These are phyloP conservation scores for Graptemys geographica DNA, from an alignment of 2,797 vertebrate genomes.

Conservation along the genomic window DNA sequence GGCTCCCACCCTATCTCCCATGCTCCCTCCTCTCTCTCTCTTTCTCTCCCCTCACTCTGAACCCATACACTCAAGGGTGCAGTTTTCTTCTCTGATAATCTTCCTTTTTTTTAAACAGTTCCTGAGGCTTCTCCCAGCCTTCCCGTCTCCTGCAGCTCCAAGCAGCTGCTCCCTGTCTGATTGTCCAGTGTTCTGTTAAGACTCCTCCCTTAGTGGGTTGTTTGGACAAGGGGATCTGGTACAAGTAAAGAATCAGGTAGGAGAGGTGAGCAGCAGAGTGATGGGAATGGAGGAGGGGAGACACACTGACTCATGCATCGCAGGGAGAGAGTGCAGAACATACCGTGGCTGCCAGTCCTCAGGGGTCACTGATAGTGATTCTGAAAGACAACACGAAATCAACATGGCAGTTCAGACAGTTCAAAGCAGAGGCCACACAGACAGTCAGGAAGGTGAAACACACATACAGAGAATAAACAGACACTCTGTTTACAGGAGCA, in stretches of 20 bases:
- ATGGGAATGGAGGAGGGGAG: slow-evolving; percentile 52
- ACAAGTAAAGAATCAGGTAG: slow-evolving; percentile 61
- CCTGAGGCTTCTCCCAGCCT: slow-evolving; percentile 35
- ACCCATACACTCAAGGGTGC: neutral
- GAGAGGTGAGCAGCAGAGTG: slow-evolving; percentile 73
- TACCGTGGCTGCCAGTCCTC: slow-evolving; percentile 95
- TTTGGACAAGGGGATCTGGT: slow-evolving; percentile 64
- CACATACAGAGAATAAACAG: slow-evolving; percentile 51
- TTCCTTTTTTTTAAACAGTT: neutral
- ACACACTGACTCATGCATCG: slow-evolving; percentile 82
- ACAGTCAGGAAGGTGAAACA: slow-evolving; percentile 60
- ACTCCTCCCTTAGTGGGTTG: slow-evolving; percentile 69
- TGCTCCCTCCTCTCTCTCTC: neutral
- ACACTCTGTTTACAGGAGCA: slow-evolving; percentile 30
- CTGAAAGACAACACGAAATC: slow-evolving; percentile 95
- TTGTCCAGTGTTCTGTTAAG: slow-evolving; percentile 44
- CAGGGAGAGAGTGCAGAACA: slow-evolving; percentile 83
- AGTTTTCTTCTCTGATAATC: neutral
- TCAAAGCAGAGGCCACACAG: slow-evolving; percentile 73
- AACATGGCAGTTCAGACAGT: slow-evolving; percentile 86
- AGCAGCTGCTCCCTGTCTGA: slow-evolving; percentile 42
- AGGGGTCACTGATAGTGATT: slow-evolving; percentile 99
- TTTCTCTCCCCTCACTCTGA: neutral
- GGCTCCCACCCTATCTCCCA: neutral
- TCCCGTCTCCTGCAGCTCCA: slow-evolving; percentile 15